Base-by-base conservation (phyloP, 2,888 invertebrate species). In the Carterocephalus palaemon region DNA sequence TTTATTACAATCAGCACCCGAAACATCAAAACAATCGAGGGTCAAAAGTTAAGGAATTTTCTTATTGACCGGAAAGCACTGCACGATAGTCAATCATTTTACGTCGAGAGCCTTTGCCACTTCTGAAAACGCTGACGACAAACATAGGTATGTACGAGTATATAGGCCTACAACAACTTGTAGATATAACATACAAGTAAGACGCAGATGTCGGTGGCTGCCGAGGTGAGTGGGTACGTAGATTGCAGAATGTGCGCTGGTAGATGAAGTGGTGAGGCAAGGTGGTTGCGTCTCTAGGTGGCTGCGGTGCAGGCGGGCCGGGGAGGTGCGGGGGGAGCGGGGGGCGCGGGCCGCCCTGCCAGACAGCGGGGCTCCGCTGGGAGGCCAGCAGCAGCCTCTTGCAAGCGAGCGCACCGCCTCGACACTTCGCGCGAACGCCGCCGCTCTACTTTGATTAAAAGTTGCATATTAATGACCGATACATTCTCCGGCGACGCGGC, bases 281-380 rank as follows among this genome's bases (percentile, higher is more conserved):
- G 74, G 73, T 79, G 75, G 77, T 74, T 74, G 79, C 67, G 75
- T 73, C 67, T 74, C 70, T 76, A 74, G 71, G 70, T 68, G 70
- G 65, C 65, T 60, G 60, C 60, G 63, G 57, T 57, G 63, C 53
- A 60, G 56, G 51, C 40, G 46, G 32, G 59, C n/a, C n/a, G 55
- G 50, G 56, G 51, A 54, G 60, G 52, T 51, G 56, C 26, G 56
- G 51, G 53, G 48, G 48, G 53, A 52, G 48, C 60, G 31, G 48
- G 42, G 54, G 57, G 55, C 55, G 61, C 53, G 52, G 49, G 59
- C 62, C 60, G 63, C 57, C 67, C 77, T 70, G 83, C 81, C 86
- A 87, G 87, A 88, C 87, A 87, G 87, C 87, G 87, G 78, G 87
- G 87, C 87, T 86, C 87, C 87, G 78, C 74, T 69, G 86, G 87